These are phyloP conservation scores for Periplaneta americana DNA, from an alignment of 1,140 invertebrate species.

Conservation along the genomic window DNA sequence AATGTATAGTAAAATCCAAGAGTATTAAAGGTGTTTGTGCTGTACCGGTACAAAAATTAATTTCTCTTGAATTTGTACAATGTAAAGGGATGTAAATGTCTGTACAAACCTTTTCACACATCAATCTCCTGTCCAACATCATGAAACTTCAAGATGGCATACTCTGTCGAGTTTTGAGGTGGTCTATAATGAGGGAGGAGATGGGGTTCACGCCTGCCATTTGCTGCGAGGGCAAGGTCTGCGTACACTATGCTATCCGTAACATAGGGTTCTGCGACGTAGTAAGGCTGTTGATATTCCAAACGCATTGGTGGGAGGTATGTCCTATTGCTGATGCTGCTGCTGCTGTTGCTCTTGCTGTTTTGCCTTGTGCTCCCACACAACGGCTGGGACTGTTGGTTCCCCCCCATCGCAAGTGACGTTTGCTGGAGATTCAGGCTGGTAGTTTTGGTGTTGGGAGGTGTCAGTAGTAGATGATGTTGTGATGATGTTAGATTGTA, in stretches of 20 bases:
- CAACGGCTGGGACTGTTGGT: not conserved
- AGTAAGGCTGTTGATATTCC: conserved; percentile 17
- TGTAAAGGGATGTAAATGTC: not conserved
- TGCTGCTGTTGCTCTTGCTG: not conserved
- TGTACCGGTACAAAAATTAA: too few relatives aligned
- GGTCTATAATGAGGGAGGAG: conserved; percentile 7
- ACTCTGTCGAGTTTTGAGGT: conserved; percentile 42
- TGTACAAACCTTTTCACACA: conserved; percentile 46
- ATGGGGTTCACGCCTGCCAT: conserved; percentile 12
- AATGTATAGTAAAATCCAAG: too few relatives aligned
- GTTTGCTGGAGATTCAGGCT: not conserved
- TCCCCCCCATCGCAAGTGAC: not conserved
- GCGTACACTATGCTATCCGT: conserved; percentile 30
- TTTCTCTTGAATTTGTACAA: too few relatives aligned
- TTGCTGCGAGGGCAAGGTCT: conserved; percentile 26
- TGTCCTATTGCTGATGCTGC: conserved; percentile 4
- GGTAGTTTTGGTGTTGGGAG: not conserved
- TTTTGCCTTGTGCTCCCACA: conserved; percentile 7
- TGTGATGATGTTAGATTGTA: conserved; percentile 16
- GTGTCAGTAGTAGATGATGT: conserved; percentile 12
- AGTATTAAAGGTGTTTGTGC: too few relatives aligned
- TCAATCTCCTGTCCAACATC: conserved; percentile 70
- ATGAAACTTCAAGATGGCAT: conserved; percentile 71
- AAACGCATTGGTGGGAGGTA: conserved; percentile 15
- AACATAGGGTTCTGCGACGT: conserved; percentile 11